Base-by-base conservation (phyloP, 2,888 invertebrate genomes). In the Shargacucullia verbasci region DNA sequence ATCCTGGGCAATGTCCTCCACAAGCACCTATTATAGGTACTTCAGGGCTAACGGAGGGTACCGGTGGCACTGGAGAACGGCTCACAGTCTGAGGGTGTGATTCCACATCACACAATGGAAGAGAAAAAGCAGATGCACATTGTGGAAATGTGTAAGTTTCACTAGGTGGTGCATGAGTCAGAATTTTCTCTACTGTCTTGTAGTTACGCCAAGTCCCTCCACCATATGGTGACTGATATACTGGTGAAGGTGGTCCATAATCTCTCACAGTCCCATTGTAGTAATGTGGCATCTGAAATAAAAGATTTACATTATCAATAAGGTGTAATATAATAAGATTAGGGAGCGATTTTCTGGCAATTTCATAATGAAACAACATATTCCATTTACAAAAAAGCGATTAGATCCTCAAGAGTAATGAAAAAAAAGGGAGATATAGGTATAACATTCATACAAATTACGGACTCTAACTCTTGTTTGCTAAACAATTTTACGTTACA, bases 1-100 rank as follows among this genome's bases (percentile, higher is more conserved):
- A 95, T 67, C 95, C 95, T 66, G 95, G 95, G 71, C 96, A 96
- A 81, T 95, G 96, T 4, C 96, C 96, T 10, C 96, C 96, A 84
- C 96, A 96, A 20, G 96, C 96, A 64, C 96, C 95, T 59, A 96
- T 95, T 41, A 95, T 94, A 47, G 95, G 94, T 56, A 93, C 94
- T 80, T 94, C 94, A 59, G 94, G 94, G 70, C 90, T 94, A 12
- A 86, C 83, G 7, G 93, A 88, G 7, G 88, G 85, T 37, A 84
- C 66, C 0, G 91, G 87, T 15, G 91, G 88, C 13, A 88, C 75
- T 0, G 91, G 90, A 0, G 92, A 88, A 2, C 84, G 79, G 55
- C 76, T 88, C 4, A 80, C 55, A 46, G 73, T 69, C 55, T 82
- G 86, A 6, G 68, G 59, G 29, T 81, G 85, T 29, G 79, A 73